Base-by-base conservation (phyloP, 1,140 invertebrate species). In the Chironomus tepperi region DNA sequence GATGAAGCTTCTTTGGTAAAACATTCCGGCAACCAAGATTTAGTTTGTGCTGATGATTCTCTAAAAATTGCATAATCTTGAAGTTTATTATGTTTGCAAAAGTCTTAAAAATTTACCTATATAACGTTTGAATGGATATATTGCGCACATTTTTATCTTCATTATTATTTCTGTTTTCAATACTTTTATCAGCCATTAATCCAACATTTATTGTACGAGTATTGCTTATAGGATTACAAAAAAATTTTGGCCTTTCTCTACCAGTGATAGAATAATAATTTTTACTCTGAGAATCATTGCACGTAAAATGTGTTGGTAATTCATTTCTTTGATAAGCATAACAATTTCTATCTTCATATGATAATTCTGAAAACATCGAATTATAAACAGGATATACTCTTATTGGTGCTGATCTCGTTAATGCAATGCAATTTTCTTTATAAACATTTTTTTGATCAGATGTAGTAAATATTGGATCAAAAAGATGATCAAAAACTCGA, bases 41-140 rank as follows among this genome's bases (percentile, higher is more conserved):
- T 79, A 0, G 92, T 93, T 81, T 93, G 92, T 18, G 88, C 83
- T 75, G 90, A 90, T 16, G 87, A 88, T 78, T 93, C 92, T 76
- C 90, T 81, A 77, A 87, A 91, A 74, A 2, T 43, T 7, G 57
- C 19, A 18, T 6, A 47, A 5, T 9, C 2, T 9, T 73, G 72
- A 10, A 73, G 8, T 34, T 73, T 42, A 3, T 24, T 73, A 73
- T 2, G 16, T 34, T 6, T 9, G 42, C n/a, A n/a, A 73, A 10
- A 74, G 12, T 42, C 1, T 42, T 12, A 6, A 34, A 2, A 43
- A 57, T 19, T 74, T n/a, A 74, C 73, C 74, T 15, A 65, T 75
- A 75, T 16, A 73, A 18, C 10, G 74, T 75, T 57, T 75, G 65
- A 43, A 70, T 70, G 6, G 65, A n/a, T 19, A 6, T 18, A 16